Percentiles rank a stretch among this genome's conserved stretches.
Evolutionary conservation across 2,113 vertebrate species (phyloP).

Genomic region (Chlorodrepanis virens): DNA sequence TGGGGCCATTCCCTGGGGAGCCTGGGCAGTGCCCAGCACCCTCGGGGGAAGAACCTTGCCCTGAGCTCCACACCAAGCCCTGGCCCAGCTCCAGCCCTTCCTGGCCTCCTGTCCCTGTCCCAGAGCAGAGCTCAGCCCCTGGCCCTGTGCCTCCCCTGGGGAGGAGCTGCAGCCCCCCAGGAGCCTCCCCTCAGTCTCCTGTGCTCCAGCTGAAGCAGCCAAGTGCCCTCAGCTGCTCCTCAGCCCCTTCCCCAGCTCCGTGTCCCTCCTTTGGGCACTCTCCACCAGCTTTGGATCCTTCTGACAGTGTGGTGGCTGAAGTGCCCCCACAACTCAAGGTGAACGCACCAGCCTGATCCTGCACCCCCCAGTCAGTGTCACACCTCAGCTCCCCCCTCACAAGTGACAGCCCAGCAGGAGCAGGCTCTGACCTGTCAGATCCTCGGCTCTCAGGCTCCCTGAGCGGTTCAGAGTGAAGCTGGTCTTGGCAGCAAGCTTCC

Average conservation of each 20-base stretch:
- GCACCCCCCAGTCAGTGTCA: background rate
- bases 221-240: background rate
- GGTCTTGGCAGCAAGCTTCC: slow-evolving; percentile 89
- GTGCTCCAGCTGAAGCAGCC: background rate
- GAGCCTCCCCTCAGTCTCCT: too few relatives aligned
- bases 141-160: background rate
- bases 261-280: background rate
- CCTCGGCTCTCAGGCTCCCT: slow-evolving; percentile 83
- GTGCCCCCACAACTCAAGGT: rapidly evolving
- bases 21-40: background rate
- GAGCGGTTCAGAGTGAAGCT: slow-evolving; percentile 91
- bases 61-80: background rate
- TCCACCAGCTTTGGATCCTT: background rate
- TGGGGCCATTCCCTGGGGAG: background rate
- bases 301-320: rapidly evolving
- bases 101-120: background rate
- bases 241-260: background rate
- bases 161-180: too few relatives aligned
- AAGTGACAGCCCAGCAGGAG: background rate
- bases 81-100: background rate
- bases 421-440: slow-evolving; percentile 81
- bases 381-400: background rate
- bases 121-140: background rate
- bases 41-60: background rate
- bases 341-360: background rate